Evolutionary conservation across 2,888 invertebrate species (phyloP).

Genomic region (Timandra comae): DNA sequence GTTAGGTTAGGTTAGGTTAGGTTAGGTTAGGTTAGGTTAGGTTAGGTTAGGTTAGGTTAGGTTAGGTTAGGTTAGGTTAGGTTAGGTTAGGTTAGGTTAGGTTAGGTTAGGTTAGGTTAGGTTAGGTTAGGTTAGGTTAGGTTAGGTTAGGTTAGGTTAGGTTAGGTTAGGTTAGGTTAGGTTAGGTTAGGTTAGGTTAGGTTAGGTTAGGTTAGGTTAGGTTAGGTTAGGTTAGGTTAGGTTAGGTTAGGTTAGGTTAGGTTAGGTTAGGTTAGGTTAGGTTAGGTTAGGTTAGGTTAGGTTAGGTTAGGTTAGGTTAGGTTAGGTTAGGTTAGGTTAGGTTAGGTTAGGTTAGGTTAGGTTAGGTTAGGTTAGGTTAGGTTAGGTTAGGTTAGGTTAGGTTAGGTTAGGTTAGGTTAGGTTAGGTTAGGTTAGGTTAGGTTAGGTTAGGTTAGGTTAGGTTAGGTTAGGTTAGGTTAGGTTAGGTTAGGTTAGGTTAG

Average conservation of each 20-base stretch:
- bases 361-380: conserved; percentile 24
- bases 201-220: too few relatives aligned
- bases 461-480: conserved; percentile 15
- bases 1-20: too few relatives aligned
- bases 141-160: too few relatives aligned
- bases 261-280: conserved; percentile 10
- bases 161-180: too few relatives aligned
- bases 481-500: conserved; percentile 15
- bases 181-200: too few relatives aligned
- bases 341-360: conserved; percentile 23
- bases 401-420: conserved; percentile 15
- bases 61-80: conserved; percentile 18
- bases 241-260: conserved; percentile 10
- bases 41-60: conserved; percentile 18
- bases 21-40: too few relatives aligned
- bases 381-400: conserved; percentile 16
- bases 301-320: conserved; percentile 17
- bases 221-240: not conserved
- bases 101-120: too few relatives aligned
- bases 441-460: conserved; percentile 15
- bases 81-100: conserved; percentile 13
- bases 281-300: conserved; percentile 13
- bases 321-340: conserved; percentile 23
- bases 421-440: conserved; percentile 15
- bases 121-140: too few relatives aligned